Evolutionary conservation across 2,113 vertebrate genomes (phyloP).

Genomic region (Raphicerus campestris): DNA sequence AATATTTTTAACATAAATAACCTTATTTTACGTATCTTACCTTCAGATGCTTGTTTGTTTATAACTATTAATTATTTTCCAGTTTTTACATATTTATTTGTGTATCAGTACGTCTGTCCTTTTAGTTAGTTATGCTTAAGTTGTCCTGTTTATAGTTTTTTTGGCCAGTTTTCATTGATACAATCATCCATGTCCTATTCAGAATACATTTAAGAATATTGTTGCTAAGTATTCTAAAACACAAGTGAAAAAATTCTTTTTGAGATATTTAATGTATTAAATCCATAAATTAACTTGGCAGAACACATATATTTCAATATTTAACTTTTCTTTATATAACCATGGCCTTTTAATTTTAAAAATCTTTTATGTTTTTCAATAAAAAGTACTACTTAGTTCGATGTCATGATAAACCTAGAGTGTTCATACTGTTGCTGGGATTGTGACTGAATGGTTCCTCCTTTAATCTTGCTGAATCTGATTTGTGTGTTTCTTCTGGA

Average conservation of each 20-base stretch:
- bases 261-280: slow-evolving; percentile 3
- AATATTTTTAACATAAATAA: neutral
- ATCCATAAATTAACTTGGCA: neutral
- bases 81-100: neutral
- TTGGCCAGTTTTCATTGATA: neutral
- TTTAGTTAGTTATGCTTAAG: neutral
- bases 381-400: neutral
- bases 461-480: neutral
- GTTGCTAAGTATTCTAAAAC: neutral
- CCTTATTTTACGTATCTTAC: neutral
- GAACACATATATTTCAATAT: neutral
- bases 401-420: neutral
- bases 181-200: neutral
- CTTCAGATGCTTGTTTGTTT: neutral
- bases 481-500: neutral
- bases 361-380: neutral
- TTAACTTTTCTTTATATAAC: neutral
- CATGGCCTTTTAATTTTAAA: neutral
- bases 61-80: neutral
- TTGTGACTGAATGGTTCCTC: neutral
- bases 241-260: neutral
- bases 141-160: neutral
- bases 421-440: neutral
- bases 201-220: neutral
- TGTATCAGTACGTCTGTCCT: neutral